Evolutionary conservation across 2,888 invertebrate species (phyloP).

Genomic region (Himalopsyche tibetana): DNA sequence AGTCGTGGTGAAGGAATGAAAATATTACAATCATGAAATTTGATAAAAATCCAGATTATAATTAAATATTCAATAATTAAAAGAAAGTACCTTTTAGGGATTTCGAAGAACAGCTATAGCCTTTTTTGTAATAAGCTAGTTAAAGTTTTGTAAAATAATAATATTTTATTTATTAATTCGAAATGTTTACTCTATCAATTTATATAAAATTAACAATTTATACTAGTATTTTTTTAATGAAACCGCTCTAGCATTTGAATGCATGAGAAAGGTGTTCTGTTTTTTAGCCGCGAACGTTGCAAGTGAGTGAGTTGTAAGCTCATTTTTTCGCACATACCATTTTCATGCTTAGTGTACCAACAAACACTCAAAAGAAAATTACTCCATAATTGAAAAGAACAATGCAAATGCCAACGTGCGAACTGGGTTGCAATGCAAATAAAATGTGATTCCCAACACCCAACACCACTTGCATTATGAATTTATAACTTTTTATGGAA

Average conservation of each 20-base stretch:
- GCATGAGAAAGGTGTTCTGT: not conserved
- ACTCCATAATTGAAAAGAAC: slow-evolving; percentile 21
- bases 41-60: no score
- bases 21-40: no score
- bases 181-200: no score
- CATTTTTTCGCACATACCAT: not conserved
- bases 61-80: no score
- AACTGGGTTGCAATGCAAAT: slow-evolving; percentile 15
- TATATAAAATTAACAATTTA: not conserved
- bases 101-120: no score
- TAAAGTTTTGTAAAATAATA: no score
- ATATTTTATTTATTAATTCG: no score
- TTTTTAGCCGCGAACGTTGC: not conserved
- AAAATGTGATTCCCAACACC: not conserved
- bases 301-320: not conserved
- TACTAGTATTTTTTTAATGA: not conserved
- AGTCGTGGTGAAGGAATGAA: no score
- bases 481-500: not conserved
- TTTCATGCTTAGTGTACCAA: slow-evolving; percentile 30
- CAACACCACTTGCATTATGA: not conserved
- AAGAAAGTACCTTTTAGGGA: no score
- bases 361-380: slow-evolving; percentile 12
- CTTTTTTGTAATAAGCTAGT: no score
- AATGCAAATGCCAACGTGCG: slow-evolving; percentile 3
- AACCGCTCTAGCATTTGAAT: not conserved